Conservation (phyloP, 2,113 vertebrate species). For the Argyrosomus japonicus region DNA sequence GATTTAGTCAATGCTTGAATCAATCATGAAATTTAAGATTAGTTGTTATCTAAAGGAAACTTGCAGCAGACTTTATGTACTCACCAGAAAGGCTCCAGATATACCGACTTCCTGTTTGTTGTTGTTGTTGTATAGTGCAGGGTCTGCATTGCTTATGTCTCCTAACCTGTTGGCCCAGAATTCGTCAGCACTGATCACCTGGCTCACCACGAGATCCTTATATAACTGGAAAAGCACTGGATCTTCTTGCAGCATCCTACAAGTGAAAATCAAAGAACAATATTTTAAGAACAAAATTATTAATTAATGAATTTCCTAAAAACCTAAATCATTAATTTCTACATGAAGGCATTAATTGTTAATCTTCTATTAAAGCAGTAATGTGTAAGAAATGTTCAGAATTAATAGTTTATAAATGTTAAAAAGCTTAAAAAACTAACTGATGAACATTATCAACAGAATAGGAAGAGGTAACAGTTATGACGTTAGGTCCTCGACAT, state of each 20-base stretch:
- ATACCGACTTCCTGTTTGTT: slow-evolving; percentile 98
- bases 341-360: background rate
- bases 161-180: slow-evolving; percentile 98
- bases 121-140: slow-evolving; percentile 86
- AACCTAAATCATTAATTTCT: background rate
- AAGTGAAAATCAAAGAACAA: slow-evolving; percentile 44
- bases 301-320: background rate
- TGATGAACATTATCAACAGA: too few relatives aligned
- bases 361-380: too few relatives aligned
- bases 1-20: background rate
- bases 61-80: slow-evolving; percentile 38
- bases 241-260: slow-evolving; percentile 99
- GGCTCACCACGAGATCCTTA: slow-evolving; percentile 98
- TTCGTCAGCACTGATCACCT: slow-evolving; percentile 98
- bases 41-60: background rate
- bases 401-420: too few relatives aligned
- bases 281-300: background rate
- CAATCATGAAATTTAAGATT: slow-evolving; percentile 4
- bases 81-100: slow-evolving; percentile 98
- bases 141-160: slow-evolving; percentile 88
- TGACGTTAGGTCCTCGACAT: too few relatives aligned
- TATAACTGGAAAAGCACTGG: slow-evolving; percentile 98
- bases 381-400: too few relatives aligned
- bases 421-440: too few relatives aligned
- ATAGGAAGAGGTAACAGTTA: too few relatives aligned